These are phyloP conservation scores for Lycia hirtaria DNA, from an alignment of 2,888 invertebrate species.

Conservation along the genomic window DNA sequence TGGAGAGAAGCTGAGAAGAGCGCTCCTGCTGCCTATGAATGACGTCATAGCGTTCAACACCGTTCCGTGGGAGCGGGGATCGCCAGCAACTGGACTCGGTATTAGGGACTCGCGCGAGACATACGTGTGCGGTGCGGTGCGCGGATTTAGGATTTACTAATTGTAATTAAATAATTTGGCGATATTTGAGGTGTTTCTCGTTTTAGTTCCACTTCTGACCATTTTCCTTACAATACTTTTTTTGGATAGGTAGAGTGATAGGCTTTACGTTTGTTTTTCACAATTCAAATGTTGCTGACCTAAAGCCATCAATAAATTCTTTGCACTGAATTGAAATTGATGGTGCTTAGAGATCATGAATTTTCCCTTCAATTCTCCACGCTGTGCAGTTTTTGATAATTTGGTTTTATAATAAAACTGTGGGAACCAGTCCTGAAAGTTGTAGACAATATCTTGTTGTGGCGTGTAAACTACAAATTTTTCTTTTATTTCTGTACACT, in stretches of 20 bases:
- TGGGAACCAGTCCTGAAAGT: slow-evolving; percentile 10
- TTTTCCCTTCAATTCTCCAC: slow-evolving; percentile 10
- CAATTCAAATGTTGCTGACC: slow-evolving; percentile 16
- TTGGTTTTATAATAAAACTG: slow-evolving; percentile 10
- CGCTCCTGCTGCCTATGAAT: too few species aligned
- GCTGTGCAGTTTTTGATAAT: slow-evolving; percentile 8
- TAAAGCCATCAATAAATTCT: slow-evolving; percentile 12
- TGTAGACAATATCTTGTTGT: slow-evolving; percentile 1
- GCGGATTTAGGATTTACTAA: too few species aligned
- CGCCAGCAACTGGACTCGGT: too few species aligned
- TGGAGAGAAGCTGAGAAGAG: too few species aligned
- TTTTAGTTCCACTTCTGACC: too few species aligned
- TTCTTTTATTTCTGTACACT: slow-evolving; percentile 26
- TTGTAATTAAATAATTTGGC: too few species aligned
- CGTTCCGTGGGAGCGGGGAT: too few species aligned
- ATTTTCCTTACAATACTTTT: too few species aligned
- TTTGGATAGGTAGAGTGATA: slow-evolving; percentile 12
- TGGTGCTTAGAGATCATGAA: slow-evolving; percentile 10
- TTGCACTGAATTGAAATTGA: slow-evolving; percentile 9
- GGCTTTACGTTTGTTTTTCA: slow-evolving; percentile 12
- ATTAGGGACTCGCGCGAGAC: too few species aligned
- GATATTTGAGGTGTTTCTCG: too few species aligned
- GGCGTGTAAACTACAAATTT: neutral
- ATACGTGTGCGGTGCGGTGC: too few species aligned
- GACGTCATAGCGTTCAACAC: too few species aligned